These are phyloP conservation scores for Kryptolebias marmoratus DNA, from an alignment of 2,113 vertebrate species.

Conservation along the genomic window DNA sequence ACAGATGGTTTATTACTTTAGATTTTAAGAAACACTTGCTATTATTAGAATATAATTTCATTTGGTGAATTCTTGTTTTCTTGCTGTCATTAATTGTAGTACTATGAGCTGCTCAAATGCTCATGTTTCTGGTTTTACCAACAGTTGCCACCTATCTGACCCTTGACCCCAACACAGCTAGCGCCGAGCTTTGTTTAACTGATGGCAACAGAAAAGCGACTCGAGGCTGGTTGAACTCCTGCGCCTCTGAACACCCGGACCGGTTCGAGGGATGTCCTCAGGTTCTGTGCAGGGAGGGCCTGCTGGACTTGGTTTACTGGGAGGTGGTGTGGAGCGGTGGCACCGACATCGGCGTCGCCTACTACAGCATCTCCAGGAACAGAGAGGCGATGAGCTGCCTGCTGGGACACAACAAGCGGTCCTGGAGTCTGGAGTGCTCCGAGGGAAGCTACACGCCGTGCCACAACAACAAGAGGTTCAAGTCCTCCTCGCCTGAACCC, in stretches of 20 bases:
- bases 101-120: background rate
- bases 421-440: constrained; percentile 72
- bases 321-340: constrained; percentile 67
- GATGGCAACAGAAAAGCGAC: constrained; percentile 52
- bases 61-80: background rate
- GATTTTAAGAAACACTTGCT: too few relatives aligned
- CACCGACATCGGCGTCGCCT: constrained; percentile 57
- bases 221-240: constrained; percentile 30
- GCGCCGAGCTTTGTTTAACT: constrained; percentile 52
- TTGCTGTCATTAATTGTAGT: background rate
- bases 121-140: background rate
- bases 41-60: too few relatives aligned
- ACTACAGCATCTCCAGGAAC: constrained; percentile 53
- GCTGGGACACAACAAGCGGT: constrained; percentile 53
- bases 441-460: constrained; percentile 53
- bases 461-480: constrained; percentile 42
- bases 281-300: constrained; percentile 69
- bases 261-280: constrained; percentile 60
- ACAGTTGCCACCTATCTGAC: constrained; percentile 67
- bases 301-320: constrained; percentile 68
- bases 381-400: constrained; percentile 35
- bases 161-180: constrained; percentile 71
- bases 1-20: background rate
- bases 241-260: constrained; percentile 18
- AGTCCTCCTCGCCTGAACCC: constrained; percentile 23